Base-by-base conservation (phyloP, 1,140 invertebrate genomes). In the Plutomurus gul region DNA sequence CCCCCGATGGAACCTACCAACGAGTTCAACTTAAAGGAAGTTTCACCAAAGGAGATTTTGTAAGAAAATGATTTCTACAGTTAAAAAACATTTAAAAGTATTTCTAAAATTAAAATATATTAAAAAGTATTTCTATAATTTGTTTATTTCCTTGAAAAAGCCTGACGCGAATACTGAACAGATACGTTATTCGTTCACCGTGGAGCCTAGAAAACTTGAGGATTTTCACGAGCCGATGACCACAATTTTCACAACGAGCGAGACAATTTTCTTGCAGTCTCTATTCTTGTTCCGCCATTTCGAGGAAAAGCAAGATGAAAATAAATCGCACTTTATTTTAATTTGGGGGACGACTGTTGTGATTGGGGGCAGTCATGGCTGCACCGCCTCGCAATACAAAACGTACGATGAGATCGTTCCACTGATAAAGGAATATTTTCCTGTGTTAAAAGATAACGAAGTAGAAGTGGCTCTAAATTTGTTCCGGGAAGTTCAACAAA, bases 31-130 rank as follows among this genome's bases (percentile, higher is more conserved):
- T 27, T 8, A 46, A 43, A 5, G 75, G 75, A 47, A 70, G 37
- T 18, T 70, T 25, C 16, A 27, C 56, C 1, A 77, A 77, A 27
- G 75, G 75, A 22, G 75, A 77, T 77, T 77, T 65, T 70, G 75
- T 70, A 70, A 60, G 43, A 25, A 1, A 16, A 56, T 20, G n/a
- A n/a, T n/a, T n/a, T n/a, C n/a, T n/a, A n/a, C n/a, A n/a, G n/a
- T n/a, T n/a, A n/a, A n/a, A n/a, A n/a, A n/a, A n/a, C n/a, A n/a
- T n/a, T n/a, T n/a, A n/a, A n/a, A n/a, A n/a, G n/a, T n/a, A n/a
- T n/a, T n/a, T n/a, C n/a, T n/a, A n/a, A n/a, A n/a, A n/a, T n/a
- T n/a, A n/a, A n/a, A n/a, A n/a, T n/a, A n/a, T n/a, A n/a, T n/a
- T n/a, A n/a, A n/a, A n/a, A n/a, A n/a, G n/a, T 37, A 71, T 46